These are phyloP conservation scores for Aleadryas rufinucha DNA, from an alignment of 2,113 vertebrate genomes.

Conservation along the genomic window DNA sequence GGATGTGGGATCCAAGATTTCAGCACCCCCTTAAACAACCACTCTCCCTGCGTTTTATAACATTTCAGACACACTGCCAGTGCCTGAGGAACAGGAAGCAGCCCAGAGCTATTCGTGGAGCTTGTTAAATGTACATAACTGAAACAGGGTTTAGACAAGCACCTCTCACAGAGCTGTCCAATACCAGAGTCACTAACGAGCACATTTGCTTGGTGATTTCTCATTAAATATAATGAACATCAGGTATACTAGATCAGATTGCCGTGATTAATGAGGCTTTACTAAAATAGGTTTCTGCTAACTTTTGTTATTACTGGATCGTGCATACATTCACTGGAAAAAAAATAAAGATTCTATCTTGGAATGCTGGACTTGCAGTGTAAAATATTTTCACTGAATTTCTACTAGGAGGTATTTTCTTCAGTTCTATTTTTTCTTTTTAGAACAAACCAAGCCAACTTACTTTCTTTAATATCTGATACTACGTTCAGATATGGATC, in stretches of 20 bases:
- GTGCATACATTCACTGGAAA: background rate
- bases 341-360: background rate
- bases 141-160: constrained; percentile 29
- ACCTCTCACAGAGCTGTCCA: background rate
- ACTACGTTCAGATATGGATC: background rate
- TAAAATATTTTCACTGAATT: background rate
- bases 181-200: constrained; percentile 1
- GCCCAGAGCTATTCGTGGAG: background rate
- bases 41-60: background rate
- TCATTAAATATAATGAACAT: constrained; percentile 20
- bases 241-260: background rate
- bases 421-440: background rate
- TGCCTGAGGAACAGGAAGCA: background rate
- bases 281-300: constrained; percentile 8
- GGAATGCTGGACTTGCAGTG: background rate
- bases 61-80: background rate
- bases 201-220: background rate
- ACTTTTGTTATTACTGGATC: constrained; percentile 35
- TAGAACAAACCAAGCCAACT: background rate
- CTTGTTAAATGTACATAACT: constrained; percentile 58
- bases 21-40: background rate
- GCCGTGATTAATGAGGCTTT: constrained; percentile 22
- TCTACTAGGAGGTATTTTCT: constrained; percentile 2
- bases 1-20: background rate
- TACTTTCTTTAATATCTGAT: background rate